Percentiles rank a stretch among this genome's conserved stretches.
These are phyloP conservation scores for Gandaritis pyraliata DNA, from an alignment of 2,888 invertebrate genomes.

Conservation along the genomic window DNA sequence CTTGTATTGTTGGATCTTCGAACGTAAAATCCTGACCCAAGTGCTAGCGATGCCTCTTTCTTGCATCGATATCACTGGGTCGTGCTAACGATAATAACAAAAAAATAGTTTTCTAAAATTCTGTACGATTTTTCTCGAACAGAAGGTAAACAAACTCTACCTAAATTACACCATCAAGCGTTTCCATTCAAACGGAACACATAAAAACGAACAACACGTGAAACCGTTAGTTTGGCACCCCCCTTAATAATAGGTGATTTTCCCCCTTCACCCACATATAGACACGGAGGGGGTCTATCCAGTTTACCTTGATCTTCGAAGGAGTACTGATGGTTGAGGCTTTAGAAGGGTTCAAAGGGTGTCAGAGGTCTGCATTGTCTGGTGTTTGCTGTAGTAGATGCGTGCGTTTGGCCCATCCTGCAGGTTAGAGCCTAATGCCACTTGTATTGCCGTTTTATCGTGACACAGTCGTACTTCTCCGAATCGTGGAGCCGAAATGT, in stretches of 20 bases:
- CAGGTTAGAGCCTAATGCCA: conserved; percentile 74
- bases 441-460: conserved; percentile 81
- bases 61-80: too few species aligned
- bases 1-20: too few species aligned
- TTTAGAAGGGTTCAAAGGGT: conserved; percentile 31
- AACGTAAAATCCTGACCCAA: too few species aligned
- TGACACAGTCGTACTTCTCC: conserved; percentile 74
- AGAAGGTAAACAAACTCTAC: conserved; percentile 57
- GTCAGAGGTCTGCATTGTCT: conserved; percentile 49
- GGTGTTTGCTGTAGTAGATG: conserved; percentile 58
- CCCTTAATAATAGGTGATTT: conserved; percentile 81
- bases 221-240: conserved; percentile 80
- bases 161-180: conserved; percentile 74
- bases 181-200: conserved; percentile 71
- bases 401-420: conserved; percentile 75
- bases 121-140: conserved; percentile 27
- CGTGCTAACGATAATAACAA: neutral
- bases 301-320: conserved; percentile 52
- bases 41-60: too few species aligned
- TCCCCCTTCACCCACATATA: conserved; percentile 64
- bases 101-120: conserved; percentile 9
- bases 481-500: conserved; percentile 63
- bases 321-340: neutral
- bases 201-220: conserved; percentile 79
- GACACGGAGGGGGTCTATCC: conserved; percentile 54